A percentile compares a stretch with the other conserved stretches of the same genome.
These are phyloP conservation scores for Panurus biarmicus DNA, from an alignment of 2,113 vertebrate species.

Conservation along the genomic window DNA sequence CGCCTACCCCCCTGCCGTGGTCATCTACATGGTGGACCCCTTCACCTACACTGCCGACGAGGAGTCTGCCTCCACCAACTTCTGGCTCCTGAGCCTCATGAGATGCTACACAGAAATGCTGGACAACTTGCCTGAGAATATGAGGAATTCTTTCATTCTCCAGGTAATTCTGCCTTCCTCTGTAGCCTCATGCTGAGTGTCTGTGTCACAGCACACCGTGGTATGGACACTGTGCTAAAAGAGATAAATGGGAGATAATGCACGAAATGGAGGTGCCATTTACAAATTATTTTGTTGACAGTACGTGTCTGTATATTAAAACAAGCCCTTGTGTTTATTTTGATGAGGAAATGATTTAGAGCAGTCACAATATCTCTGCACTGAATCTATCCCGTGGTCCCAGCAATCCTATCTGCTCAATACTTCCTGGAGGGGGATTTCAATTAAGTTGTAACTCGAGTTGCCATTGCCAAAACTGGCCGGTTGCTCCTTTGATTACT, in stretches of 20 bases:
- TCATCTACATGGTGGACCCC: slow-evolving; percentile 94
- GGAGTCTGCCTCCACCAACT: slow-evolving; percentile 81
- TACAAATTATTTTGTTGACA: not conserved
- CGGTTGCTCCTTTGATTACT: not conserved
- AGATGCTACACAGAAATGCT: slow-evolving; percentile 96
- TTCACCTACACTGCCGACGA: slow-evolving; percentile 84
- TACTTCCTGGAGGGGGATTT: not conserved
- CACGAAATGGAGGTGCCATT: not conserved
- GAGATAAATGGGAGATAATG: not conserved
- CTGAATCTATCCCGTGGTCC: not conserved
- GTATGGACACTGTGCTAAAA: rapidly evolving
- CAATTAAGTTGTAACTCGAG: not conserved
- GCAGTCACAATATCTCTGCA: not conserved
- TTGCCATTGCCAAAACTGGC: not conserved
- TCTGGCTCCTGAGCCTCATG: slow-evolving; percentile 91
- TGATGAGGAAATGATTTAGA: not conserved
- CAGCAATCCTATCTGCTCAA: not conserved
- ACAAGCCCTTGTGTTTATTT: not conserved
- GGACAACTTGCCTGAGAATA: slow-evolving; percentile 84
- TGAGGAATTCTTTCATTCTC: slow-evolving; percentile 88
- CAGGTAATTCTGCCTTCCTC: slow-evolving; percentile 72
- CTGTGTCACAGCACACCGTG: not conserved
- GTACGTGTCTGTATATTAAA: not conserved
- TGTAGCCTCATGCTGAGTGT: not conserved
- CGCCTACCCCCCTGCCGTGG: slow-evolving; percentile 85